phyloP scores from a whole-genome alignment of 1,140 invertebrate species.

The Nymphalis io region DNA sequence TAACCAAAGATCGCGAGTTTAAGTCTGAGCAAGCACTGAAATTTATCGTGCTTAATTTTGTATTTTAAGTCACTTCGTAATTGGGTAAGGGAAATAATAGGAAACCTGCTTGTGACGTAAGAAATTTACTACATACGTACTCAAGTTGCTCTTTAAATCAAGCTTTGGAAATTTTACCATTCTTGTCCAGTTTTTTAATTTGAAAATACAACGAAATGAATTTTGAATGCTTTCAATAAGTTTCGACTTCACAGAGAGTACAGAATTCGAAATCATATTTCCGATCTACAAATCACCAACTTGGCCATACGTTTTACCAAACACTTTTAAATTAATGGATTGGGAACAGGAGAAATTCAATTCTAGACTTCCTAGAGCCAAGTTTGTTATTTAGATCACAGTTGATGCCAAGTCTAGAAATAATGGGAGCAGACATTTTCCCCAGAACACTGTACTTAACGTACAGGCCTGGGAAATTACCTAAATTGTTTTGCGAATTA shows the following conservation, averaged over 20 bases:
- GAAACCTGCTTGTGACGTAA: too few relatives aligned
- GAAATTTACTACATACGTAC: too few relatives aligned
- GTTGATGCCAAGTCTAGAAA: not conserved
- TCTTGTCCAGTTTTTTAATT: too few relatives aligned
- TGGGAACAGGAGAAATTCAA: constrained; percentile 11
- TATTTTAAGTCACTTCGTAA: too few relatives aligned
- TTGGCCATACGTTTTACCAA: constrained; percentile 5
- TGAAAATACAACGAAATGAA: too few relatives aligned
- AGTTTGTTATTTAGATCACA: constrained; percentile 12
- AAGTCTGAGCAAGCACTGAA: too few relatives aligned
- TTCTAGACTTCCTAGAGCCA: not conserved
- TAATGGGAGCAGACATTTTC: constrained; percentile 6
- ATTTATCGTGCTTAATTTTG: too few relatives aligned
- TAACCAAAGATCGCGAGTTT: too few relatives aligned
- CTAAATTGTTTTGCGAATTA: not conserved
- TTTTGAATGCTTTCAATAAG: too few relatives aligned
- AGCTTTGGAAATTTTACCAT: too few relatives aligned
- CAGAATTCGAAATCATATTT: not conserved
- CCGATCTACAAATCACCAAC: not conserved
- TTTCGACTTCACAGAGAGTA: not conserved
- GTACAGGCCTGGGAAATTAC: not conserved
- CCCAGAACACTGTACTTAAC: not conserved
- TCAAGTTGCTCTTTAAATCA: too few relatives aligned
- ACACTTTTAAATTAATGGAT: constrained; percentile 5
- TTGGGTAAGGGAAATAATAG: too few relatives aligned